Base-by-base conservation (phyloP, 2,888 invertebrate genomes). In the Tillus elongatus region DNA sequence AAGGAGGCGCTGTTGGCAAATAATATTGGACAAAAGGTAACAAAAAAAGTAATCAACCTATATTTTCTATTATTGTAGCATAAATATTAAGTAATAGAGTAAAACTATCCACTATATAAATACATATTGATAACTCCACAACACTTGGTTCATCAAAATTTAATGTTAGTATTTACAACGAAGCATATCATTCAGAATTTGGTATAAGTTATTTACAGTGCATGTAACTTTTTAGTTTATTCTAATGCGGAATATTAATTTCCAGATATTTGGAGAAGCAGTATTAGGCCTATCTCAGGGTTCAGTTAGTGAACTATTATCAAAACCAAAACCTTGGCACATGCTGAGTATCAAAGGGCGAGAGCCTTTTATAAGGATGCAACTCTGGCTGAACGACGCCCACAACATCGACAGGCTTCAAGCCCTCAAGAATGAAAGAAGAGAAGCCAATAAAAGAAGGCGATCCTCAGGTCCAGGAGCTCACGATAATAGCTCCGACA, bases 321-420 rank as follows among this genome's bases (percentile, higher is more conserved):
- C 95, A 42, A 96, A 96, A 64, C 97, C 97, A 3, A 97, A 97
- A 58, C 96, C 96, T 0, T 97, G 97, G 96, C 93, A 93, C 61
- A 93, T 96, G 93, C 75, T 97, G 36, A 95, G 93, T 60, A 92
- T 95, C 61, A 96, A 96, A 64, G 97, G 97, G 0, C 75, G 96
- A 15, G 97, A 97, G 60, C 92, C 93, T 0, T 93, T 93, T 67
- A 91, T 93, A 48, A 73, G 92, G 35, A 93, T 93, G 93, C 95
- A 96, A 61, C 66, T 95, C 44, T 97, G 97, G 97, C 73, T 96
- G 16, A 87, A 89, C 53, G 96, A 97, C 61, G 83, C 92, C 6
- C 87, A 91, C 63, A 96, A 95, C 63, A 82, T 96, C 37, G 95
- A 96, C 60, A 78, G 90, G 36, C 73, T 96, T 34, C 93, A 93